Evolutionary conservation across 1,140 invertebrate species (phyloP), one percentile per base, ranked within the genome.

Genomic region (Odontomachus brunneus): DNA sequence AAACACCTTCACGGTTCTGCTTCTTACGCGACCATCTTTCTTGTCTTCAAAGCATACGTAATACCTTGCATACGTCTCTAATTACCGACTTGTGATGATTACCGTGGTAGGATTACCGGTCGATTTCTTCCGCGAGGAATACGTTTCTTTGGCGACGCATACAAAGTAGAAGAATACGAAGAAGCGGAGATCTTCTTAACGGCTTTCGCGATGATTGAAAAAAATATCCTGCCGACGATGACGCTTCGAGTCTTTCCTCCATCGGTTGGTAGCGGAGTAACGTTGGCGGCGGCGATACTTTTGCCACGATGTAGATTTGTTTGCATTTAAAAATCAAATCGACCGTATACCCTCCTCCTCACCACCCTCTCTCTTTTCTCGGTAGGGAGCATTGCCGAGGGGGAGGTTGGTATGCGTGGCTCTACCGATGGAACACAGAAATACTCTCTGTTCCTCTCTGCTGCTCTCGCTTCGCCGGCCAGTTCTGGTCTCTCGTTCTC

Each of bases 281-380:
- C 82, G 84, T 89, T 75, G 84, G 84, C 81, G 91, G 92, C 92
- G 91, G 92, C 91, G 89, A n/a, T n/a, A n/a, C 93, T 94, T 94
- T 93, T 93, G 92, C 90, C 90, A 90, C 92, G 89, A 94, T 94
- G 93, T 94, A 94, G 93, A 94, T 94, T 94, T 94, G 93, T 94
- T 94, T 93, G 93, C 93, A 94, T 94, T 94, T 94, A 94, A 94
- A 94, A 94, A 94, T 94, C 93, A 94, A 94, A 94, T 94, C 92
- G 82, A 72, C 80, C 86, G 59, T 72, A 78, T 81, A 86, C 85
- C 88, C 78, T 66, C 60, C 82, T 48, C 59, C 44, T 51, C 67
- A 19, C 48, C 26, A 26, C 11, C 57, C 60, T 51, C 53, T 51
- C 73, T 85, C 83, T 85, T 88, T 84, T 83, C 89, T 75, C 86